Base-by-base conservation (phyloP, 2,797 vertebrate genomes). In the Pelobates cultripes region DNA sequence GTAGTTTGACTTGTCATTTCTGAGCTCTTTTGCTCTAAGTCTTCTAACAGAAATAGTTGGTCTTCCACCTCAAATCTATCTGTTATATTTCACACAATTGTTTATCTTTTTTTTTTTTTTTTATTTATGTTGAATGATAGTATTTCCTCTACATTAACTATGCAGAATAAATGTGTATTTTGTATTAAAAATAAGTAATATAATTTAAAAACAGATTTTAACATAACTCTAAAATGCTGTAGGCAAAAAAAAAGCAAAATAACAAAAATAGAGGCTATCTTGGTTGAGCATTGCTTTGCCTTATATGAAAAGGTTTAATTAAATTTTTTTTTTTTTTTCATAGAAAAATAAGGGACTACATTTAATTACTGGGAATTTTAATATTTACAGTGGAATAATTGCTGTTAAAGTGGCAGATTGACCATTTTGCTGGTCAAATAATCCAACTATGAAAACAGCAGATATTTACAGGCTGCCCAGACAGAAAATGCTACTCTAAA, bases 21-120 rank as follows among this genome's bases (percentile, higher is more conserved):
- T 73, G 69, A 72, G 15, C 78, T 63, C 6, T 44, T 47, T 70
- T 83, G 51, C 64, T 45, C 43, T 10, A n/a, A n/a, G 63, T 44
- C 42, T 74, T 43, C 53, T 71, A 78, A 17, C 55, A 63, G 10
- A 78, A 74, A 51, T 69, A 68, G 43, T 61, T 78, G 55, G 55
- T 13, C 55, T 63, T 75, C 73, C 42, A 17, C 55, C 17, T 73
- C 15, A 60, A 4, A 73, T 6, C 9, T 3, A 73, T 73, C 41
- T 63, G 41, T 28, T 43, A 13, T 63, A 17, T 43, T 61, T 71
- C 45, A 28, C 70, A 71, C 15, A 71, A 53, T 51, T 47, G 10
- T 64, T 64, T 64, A 64, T 14, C 61, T 64, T 64, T 1, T 17
- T 28, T 40, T n/a, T n/a, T n/a, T 40, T 40, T 28, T 28, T 3